Evolutionary conservation across 2,797 vertebrate genomes (phyloP).

Genomic region (Onychomys arenicola): DNA sequence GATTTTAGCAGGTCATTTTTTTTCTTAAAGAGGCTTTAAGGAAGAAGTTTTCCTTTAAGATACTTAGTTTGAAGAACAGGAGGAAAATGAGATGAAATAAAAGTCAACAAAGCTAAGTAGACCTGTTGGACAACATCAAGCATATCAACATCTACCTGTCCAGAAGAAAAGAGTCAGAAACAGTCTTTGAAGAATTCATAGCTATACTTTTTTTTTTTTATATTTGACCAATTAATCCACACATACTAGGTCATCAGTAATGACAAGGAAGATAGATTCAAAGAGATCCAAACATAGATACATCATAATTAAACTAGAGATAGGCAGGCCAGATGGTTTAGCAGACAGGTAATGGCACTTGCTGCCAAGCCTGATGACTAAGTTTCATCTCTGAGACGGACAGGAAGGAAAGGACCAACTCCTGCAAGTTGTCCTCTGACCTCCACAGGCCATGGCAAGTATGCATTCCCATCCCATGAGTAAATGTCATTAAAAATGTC

Average conservation of each 20-base stretch:
- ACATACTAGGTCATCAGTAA: not conserved
- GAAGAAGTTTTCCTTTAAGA: not conserved
- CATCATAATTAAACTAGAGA: not conserved
- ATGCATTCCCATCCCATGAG: not conserved
- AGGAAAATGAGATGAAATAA: not conserved
- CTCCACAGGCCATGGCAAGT: not conserved
- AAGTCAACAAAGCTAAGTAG: not conserved
- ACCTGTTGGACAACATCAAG: not conserved
- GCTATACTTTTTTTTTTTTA: not conserved
- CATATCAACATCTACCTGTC: not conserved
- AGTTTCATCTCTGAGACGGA: not conserved
- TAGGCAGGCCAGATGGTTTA: not conserved
- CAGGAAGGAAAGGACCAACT: not conserved
- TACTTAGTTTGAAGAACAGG: not conserved
- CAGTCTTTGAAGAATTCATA: slow-evolving; percentile 41
- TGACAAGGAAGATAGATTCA: not conserved
- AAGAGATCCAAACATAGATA: not conserved
- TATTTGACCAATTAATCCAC: not conserved
- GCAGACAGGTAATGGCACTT: not conserved
- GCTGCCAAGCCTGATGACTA: not conserved
- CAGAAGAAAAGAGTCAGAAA: slow-evolving; percentile 21
- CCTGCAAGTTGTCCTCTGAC: not conserved
- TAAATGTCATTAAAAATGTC: not conserved
- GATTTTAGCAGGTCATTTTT: slow-evolving; percentile 39
- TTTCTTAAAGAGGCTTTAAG: not conserved